These are phyloP conservation scores for Hemaris fuciformis DNA, from an alignment of 2,888 invertebrate genomes.

Conservation along the genomic window DNA sequence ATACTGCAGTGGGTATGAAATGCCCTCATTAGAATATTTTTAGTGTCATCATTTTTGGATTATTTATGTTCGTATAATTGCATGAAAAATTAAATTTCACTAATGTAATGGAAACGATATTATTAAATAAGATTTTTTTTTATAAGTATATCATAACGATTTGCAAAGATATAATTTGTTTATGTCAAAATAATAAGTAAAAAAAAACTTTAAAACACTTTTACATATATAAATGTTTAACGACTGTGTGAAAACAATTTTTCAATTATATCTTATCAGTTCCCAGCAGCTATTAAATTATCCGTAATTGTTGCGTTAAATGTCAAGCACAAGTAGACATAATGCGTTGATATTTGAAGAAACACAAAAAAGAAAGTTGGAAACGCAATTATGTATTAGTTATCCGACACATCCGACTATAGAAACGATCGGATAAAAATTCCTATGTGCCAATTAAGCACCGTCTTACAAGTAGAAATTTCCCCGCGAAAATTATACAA, in stretches of 20 bases:
- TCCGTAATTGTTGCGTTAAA: background rate
- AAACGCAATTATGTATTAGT: slow-evolving; percentile 9
- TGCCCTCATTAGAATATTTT: background rate
- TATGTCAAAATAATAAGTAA: too few species aligned
- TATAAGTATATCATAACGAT: too few species aligned
- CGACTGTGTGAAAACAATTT: background rate
- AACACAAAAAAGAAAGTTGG: background rate
- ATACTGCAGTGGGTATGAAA: slow-evolving; percentile 1
- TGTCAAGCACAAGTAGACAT: background rate
- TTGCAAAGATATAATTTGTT: too few species aligned
- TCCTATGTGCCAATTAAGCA: background rate
- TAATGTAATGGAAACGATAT: too few species aligned
- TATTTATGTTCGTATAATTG: background rate
- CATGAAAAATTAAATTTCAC: too few species aligned
- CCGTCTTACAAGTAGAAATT: background rate
- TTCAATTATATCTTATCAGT: background rate
- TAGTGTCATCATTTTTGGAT: background rate
- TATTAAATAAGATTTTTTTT: too few species aligned
- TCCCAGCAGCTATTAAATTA: background rate
- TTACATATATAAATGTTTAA: background rate
- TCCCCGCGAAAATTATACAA: slow-evolving; percentile 13
- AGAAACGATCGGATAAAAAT: background rate
- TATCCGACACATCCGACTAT: background rate
- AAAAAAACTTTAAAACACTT: too few species aligned
- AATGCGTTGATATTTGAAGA: background rate